phyloP scores from a whole-genome alignment of 2,888 invertebrate genomes.

The Clunio marinus region DNA sequence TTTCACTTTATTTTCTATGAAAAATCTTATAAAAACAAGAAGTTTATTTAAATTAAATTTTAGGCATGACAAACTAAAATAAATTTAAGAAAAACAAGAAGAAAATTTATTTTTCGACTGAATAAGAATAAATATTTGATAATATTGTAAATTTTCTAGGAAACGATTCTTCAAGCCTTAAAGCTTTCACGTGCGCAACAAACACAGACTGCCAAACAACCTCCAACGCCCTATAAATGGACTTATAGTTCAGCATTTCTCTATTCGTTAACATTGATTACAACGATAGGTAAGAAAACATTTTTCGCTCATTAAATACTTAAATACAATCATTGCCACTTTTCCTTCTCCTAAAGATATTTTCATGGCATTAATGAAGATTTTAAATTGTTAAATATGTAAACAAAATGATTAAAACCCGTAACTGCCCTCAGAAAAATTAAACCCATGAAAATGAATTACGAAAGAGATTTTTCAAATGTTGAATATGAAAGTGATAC shows the following conservation, averaged over 20 bases:
- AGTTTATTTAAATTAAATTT: too few species aligned
- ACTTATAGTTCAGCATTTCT: slow-evolving; percentile 88
- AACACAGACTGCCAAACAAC: slow-evolving; percentile 43
- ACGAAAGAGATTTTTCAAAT: too few species aligned
- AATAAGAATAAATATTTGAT: neutral
- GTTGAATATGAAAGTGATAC: too few species aligned
- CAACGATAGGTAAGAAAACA: slow-evolving; percentile 85
- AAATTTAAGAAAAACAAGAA: neutral
- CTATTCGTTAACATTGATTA: slow-evolving; percentile 89
- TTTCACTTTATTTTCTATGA: too few species aligned
- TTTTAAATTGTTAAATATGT: too few species aligned
- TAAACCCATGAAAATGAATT: too few species aligned
- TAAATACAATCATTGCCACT: too few species aligned
- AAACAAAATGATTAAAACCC: too few species aligned
- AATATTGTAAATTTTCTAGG: slow-evolving; percentile 44
- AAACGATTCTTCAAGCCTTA: slow-evolving; percentile 51
- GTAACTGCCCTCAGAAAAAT: too few species aligned
- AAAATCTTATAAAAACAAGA: too few species aligned
- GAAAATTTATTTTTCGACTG: neutral
- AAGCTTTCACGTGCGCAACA: slow-evolving; percentile 50
- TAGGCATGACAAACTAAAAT: too few species aligned
- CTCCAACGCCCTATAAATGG: slow-evolving; percentile 65
- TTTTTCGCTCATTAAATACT: too few species aligned
- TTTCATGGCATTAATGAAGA: neutral
- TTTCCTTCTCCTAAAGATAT: neutral